Evolutionary conservation across 2,797 vertebrate genomes (phyloP).

Genomic region (Echeneis naucrates): DNA sequence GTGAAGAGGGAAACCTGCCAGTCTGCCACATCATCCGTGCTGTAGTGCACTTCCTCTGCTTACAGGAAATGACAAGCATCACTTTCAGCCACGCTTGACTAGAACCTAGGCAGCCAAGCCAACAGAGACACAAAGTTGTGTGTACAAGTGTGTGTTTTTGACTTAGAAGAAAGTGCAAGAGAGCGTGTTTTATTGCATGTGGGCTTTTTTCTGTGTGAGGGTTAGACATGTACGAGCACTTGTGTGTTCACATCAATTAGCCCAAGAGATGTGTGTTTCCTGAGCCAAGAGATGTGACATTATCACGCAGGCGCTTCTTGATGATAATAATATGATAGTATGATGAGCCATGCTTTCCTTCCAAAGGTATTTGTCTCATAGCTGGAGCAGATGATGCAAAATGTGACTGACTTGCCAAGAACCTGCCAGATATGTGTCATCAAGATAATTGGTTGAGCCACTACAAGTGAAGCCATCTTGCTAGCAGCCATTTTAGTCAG

Average conservation of each 20-base stretch:
- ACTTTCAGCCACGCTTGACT: conserved; percentile 54
- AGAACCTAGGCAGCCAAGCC: conserved; percentile 36
- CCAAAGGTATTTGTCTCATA: conserved; percentile 25
- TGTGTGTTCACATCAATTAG: conserved; percentile 27
- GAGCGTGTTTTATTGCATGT: not conserved
- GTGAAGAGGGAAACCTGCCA: conserved; percentile 64
- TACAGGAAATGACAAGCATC: conserved; percentile 66
- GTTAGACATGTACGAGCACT: conserved; percentile 6
- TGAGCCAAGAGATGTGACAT: conserved; percentile 33
- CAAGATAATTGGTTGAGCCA: conserved; percentile 20
- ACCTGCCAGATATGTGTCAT: conserved; percentile 45
- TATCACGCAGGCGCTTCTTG: conserved; percentile 40
- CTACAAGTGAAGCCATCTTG: conserved; percentile 31
- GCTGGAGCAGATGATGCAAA: conserved; percentile 37
- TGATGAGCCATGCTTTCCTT: conserved; percentile 3
- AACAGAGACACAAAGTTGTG: conserved; percentile 31
- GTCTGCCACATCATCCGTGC: conserved; percentile 61
- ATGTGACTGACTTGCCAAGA: conserved; percentile 33
- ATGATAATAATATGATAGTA: too few species aligned
- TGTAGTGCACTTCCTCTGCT: conserved; percentile 53
- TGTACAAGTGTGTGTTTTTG: conserved; percentile 2
- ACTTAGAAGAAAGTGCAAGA: not conserved
- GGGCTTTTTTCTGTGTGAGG: conserved; percentile 17
- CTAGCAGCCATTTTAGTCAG: conserved; percentile 52
- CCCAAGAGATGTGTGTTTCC: conserved; percentile 29